These are phyloP conservation scores for Pterocles gutturalis DNA, from an alignment of 2,113 vertebrate species.

Conservation along the genomic window DNA sequence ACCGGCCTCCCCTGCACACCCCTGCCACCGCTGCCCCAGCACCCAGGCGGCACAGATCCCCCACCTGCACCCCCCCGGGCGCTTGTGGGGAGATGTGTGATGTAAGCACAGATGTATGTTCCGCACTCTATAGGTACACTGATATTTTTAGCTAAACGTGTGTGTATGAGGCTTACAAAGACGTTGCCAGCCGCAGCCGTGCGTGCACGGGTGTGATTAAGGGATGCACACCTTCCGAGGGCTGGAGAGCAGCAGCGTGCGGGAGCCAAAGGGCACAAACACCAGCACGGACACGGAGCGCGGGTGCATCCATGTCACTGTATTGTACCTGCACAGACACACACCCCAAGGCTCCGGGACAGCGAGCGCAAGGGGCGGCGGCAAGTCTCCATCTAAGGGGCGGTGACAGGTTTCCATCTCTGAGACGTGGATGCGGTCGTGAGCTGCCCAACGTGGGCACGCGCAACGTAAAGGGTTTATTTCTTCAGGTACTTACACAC, in stretches of 20 bases:
- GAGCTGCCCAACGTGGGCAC: too few relatives aligned
- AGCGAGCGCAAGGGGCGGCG: not conserved
- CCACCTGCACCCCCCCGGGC: accelerated
- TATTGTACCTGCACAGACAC: not conserved
- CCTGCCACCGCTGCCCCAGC: not conserved
- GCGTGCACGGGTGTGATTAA: too few relatives aligned
- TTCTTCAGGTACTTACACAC: not conserved
- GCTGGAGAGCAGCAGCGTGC: not conserved
- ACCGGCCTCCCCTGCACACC: too few relatives aligned
- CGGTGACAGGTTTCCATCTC: accelerated
- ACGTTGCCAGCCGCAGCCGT: too few relatives aligned
- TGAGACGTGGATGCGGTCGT: accelerated
- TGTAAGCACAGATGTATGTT: accelerated
- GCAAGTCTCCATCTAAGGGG: accelerated
- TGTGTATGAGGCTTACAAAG: too few relatives aligned
- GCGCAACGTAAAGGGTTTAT: not conserved
- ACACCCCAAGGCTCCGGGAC: not conserved
- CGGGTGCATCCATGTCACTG: accelerated
- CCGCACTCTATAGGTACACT: accelerated
- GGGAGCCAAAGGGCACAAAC: not conserved
- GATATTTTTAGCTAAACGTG: not conserved
- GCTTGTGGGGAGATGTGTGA: accelerated
- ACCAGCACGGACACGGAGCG: accelerated
- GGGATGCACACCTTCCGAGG: not conserved
- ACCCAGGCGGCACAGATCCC: not conserved